Percentiles rank a stretch among this genome's conserved stretches.
These are phyloP conservation scores for Tenebrosternarchus preto DNA, from an alignment of 2,113 vertebrate genomes.

Conservation along the genomic window DNA sequence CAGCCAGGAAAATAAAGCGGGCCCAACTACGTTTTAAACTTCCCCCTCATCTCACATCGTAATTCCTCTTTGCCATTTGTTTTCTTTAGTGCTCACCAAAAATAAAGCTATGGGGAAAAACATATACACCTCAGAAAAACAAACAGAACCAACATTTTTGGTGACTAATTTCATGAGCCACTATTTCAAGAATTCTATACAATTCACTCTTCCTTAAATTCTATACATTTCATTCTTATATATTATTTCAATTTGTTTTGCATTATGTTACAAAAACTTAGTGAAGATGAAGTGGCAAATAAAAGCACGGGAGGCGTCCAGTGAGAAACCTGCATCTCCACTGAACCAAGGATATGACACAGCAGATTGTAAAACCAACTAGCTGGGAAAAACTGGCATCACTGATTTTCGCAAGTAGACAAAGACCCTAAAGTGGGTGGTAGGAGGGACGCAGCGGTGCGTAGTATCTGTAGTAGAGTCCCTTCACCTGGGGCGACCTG, in stretches of 20 bases:
- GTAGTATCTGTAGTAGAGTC: neutral
- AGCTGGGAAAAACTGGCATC: slow-evolving; percentile 41
- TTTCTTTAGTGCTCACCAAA: slow-evolving; percentile 40
- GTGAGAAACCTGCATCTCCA: slow-evolving; percentile 37
- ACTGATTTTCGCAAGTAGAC: neutral
- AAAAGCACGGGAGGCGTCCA: slow-evolving; percentile 54
- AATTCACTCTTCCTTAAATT: slow-evolving; percentile 68
- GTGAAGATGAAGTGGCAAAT: slow-evolving; percentile 51
- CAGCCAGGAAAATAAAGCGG: slow-evolving; percentile 39
- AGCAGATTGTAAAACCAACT: slow-evolving; percentile 43
- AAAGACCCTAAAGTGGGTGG: neutral
- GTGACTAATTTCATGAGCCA: slow-evolving; percentile 74
- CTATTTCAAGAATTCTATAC: slow-evolving; percentile 76
- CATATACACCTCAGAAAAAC: slow-evolving; percentile 43
- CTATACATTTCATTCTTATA: slow-evolving; percentile 76
- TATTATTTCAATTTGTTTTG: slow-evolving; percentile 71
- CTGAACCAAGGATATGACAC: slow-evolving; percentile 42
- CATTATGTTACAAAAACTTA: slow-evolving; percentile 70
- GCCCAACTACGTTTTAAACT: slow-evolving; percentile 64
- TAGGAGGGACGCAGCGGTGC: neutral
- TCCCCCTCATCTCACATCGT: slow-evolving; percentile 53
- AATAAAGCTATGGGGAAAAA: slow-evolving; percentile 42
- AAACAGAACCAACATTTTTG: slow-evolving; percentile 56
- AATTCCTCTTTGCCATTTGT: neutral
- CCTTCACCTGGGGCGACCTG: neutral